These are phyloP conservation scores for Potamarius usumacintae DNA, from an alignment of 2,113 vertebrate species.

Conservation along the genomic window DNA sequence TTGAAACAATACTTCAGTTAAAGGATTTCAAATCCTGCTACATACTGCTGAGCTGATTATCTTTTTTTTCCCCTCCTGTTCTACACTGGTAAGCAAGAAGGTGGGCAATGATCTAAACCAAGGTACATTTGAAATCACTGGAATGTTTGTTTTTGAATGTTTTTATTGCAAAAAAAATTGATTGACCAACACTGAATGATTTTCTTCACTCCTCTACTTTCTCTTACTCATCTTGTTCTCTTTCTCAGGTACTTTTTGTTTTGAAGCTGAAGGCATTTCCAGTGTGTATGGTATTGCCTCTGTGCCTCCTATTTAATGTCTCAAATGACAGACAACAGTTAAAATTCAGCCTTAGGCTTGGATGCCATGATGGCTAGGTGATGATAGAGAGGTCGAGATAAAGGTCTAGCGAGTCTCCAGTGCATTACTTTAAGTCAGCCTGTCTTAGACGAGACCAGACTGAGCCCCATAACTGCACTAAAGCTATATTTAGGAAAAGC, in stretches of 20 bases:
- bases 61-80: slow-evolving; percentile 14
- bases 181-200: slow-evolving; percentile 7
- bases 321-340: not conserved
- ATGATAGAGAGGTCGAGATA: not conserved
- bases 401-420: slow-evolving; percentile 1
- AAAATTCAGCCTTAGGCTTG: slow-evolving; percentile 16
- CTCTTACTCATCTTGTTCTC: slow-evolving; percentile 31
- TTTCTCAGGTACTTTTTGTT: slow-evolving; percentile 48
- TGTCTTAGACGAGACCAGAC: slow-evolving; percentile 1
- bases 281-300: slow-evolving; percentile 40
- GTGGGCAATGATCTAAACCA: slow-evolving; percentile 46
- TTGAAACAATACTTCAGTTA: slow-evolving; percentile 14
- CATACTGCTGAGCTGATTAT: not conserved
- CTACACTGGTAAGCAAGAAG: slow-evolving; percentile 22
- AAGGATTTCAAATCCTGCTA: slow-evolving; percentile 6
- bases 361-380: not conserved
- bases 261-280: slow-evolving; percentile 27
- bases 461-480: slow-evolving; percentile 2
- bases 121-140: slow-evolving; percentile 60
- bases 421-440: slow-evolving; percentile 22
- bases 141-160: slow-evolving; percentile 58
- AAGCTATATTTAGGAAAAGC: slow-evolving; percentile 20
- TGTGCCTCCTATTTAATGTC: slow-evolving; percentile 25
- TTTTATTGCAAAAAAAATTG: not conserved
- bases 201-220: slow-evolving; percentile 18